Evolutionary conservation across 1,140 invertebrate species (phyloP).

Genomic region (Aphaenogaster ashmeadi): DNA sequence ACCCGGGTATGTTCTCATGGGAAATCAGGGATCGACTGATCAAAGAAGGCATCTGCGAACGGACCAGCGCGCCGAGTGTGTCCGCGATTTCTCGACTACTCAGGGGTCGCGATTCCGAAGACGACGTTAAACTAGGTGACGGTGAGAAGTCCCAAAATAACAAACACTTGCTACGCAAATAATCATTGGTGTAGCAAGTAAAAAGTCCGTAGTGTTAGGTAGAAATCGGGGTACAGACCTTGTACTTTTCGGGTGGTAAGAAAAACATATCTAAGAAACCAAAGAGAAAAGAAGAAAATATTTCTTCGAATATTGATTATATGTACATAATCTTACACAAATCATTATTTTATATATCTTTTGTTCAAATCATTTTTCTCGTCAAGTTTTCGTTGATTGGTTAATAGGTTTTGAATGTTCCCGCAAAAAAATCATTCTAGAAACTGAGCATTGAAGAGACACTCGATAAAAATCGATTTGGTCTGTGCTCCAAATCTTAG

Average conservation of each 20-base stretch:
- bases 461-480: neutral
- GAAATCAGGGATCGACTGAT: constrained; percentile 95
- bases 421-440: neutral
- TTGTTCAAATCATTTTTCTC: constrained; percentile 4
- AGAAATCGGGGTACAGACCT: neutral
- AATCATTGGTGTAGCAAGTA: neutral
- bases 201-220: neutral
- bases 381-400: neutral
- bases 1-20: constrained; percentile 97
- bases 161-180: constrained; percentile 2
- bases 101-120: constrained; percentile 90
- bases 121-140: constrained; percentile 87
- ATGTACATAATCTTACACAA: neutral
- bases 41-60: constrained; percentile 94
- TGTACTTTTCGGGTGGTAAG: neutral
- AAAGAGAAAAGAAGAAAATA: neutral
- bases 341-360: neutral
- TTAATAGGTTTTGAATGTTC: neutral
- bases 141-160: constrained; percentile 77
- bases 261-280: neutral
- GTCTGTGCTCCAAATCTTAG: neutral
- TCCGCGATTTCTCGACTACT: constrained; percentile 95
- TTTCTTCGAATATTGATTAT: neutral
- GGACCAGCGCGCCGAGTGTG: constrained; percentile 93
- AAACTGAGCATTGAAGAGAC: neutral